Conservation (phyloP, 2,113 vertebrate species). For the Dendrocopos noguchii region DNA sequence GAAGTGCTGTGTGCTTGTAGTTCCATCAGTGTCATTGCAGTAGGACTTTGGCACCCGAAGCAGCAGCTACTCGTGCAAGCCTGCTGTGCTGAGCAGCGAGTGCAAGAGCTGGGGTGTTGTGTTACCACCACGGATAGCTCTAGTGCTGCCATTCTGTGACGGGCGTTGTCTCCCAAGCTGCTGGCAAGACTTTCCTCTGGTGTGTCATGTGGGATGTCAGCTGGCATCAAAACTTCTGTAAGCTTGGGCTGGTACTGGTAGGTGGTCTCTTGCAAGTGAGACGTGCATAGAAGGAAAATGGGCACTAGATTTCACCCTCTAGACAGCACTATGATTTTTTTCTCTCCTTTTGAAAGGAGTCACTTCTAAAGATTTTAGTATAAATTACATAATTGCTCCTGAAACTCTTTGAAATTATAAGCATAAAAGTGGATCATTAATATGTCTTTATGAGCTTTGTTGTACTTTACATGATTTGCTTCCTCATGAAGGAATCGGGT, state of each 20-base stretch:
- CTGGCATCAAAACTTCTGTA: neutral
- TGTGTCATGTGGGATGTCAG: neutral
- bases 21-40: neutral
- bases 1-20: neutral
- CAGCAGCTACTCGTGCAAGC: accelerated
- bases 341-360: neutral
- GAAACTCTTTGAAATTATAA: neutral
- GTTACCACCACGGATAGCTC: neutral
- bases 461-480: neutral
- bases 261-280: neutral
- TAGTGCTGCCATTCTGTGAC: neutral
- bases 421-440: neutral
- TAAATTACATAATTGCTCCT: neutral
- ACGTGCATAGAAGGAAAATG: neutral
- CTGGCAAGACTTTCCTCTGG: neutral
- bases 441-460: neutral
- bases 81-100: neutral
- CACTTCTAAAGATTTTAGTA: neutral
- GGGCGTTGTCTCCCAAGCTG: neutral
- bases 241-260: neutral
- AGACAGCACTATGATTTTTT: neutral
- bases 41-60: neutral
- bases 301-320: neutral
- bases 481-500: neutral
- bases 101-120: neutral